Evolutionary conservation across 2,113 vertebrate genomes (phyloP).

Genomic region (Mesoclemmys tuberculata): DNA sequence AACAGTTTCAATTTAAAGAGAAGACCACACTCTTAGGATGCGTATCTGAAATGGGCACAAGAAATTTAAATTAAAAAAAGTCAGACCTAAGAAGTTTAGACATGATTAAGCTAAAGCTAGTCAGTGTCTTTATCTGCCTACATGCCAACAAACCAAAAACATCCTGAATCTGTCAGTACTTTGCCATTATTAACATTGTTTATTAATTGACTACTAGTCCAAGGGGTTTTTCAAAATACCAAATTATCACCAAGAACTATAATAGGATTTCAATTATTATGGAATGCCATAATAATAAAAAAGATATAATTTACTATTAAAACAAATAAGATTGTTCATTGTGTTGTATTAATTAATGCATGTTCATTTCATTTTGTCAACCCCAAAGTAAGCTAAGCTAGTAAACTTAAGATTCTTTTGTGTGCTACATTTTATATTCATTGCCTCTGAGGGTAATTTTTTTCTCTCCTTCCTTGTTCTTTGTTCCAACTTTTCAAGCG

Average conservation of each 20-base stretch:
- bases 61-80: neutral
- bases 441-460: neutral
- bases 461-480: neutral
- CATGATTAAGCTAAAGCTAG: neutral
- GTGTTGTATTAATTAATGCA: neutral
- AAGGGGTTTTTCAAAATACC: neutral
- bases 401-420: neutral
- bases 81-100: neutral
- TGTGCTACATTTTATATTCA: neutral
- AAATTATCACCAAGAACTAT: neutral
- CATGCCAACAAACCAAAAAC: rapidly evolving
- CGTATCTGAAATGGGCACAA: slow-evolving; percentile 48
- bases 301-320: neutral
- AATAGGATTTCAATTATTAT: neutral
- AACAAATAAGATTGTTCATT: neutral
- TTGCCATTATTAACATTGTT: neutral
- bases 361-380: slow-evolving; percentile 22
- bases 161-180: rapidly evolving
- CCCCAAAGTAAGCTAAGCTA: neutral
- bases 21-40: slow-evolving; percentile 75
- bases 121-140: neutral
- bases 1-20: slow-evolving; percentile 83
- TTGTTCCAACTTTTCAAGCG: slow-evolving; percentile 45
- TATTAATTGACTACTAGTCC: neutral
- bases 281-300: neutral